Evolutionary conservation across 2,113 vertebrate species (phyloP).

Genomic region (Setophaga petechia): DNA sequence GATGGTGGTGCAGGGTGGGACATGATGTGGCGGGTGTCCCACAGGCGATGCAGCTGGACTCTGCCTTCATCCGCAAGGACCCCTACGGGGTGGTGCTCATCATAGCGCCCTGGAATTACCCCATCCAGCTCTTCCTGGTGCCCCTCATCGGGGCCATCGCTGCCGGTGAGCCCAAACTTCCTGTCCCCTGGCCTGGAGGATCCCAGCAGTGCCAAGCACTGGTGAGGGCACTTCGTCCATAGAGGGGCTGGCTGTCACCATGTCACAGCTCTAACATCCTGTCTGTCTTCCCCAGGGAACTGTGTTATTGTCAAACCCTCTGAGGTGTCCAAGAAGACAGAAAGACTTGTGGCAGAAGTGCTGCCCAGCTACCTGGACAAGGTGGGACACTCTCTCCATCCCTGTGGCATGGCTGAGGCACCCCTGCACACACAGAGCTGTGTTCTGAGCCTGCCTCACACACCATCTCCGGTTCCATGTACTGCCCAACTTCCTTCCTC

Average conservation of each 20-base stretch:
- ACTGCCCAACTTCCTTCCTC: background rate
- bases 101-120: slow-evolving; percentile 83
- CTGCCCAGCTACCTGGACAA: slow-evolving; percentile 78
- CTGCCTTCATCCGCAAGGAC: slow-evolving; percentile 83
- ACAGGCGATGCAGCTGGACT: slow-evolving; percentile 79
- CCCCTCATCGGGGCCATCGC: slow-evolving; percentile 88
- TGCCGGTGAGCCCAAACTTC: slow-evolving; percentile 74
- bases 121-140: slow-evolving; percentile 77
- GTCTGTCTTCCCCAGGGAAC: slow-evolving; percentile 69
- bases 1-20: background rate
- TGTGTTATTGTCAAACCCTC: slow-evolving; percentile 84
- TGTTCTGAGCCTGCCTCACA: background rate
- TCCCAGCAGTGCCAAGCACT: background rate
- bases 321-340: slow-evolving; percentile 63
- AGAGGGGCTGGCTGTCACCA: background rate
- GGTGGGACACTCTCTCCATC: slow-evolving; percentile 55
- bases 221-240: rapidly evolving
- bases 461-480: rapidly evolving
- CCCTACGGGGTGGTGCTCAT: slow-evolving; percentile 86
- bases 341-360: slow-evolving; percentile 75
- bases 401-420: background rate
- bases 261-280: background rate
- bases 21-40: background rate
- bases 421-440: too few relatives aligned
- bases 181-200: background rate